Evolutionary conservation across 2,888 invertebrate genomes (phyloP).

Genomic region (Eupithecia dodoneata): DNA sequence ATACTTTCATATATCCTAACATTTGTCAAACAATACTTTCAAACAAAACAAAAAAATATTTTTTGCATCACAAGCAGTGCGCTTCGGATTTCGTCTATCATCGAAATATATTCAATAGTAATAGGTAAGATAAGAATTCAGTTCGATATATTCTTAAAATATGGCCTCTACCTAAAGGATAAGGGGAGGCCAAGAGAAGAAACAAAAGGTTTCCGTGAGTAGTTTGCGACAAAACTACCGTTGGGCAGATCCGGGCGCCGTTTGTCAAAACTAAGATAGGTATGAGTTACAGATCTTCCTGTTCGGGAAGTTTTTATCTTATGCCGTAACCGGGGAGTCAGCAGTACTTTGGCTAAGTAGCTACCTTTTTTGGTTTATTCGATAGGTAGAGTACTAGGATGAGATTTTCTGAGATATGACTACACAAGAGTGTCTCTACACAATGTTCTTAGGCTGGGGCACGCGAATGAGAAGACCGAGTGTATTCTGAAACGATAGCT

Average conservation of each 20-base stretch:
- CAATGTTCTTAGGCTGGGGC: neutral
- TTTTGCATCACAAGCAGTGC: neutral
- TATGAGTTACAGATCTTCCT: slow-evolving; percentile 3
- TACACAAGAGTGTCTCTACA: neutral
- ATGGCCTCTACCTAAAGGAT: neutral
- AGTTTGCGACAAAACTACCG: slow-evolving; percentile 5
- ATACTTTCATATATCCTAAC: neutral
- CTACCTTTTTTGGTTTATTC: neutral
- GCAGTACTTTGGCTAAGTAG: neutral
- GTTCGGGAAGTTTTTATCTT: slow-evolving; percentile 10
- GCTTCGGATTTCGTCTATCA: neutral
- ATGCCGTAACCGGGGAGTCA: neutral
- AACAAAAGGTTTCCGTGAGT: slow-evolving; percentile 1
- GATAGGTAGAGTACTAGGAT: neutral
- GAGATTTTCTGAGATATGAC: neutral
- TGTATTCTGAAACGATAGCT: neutral
- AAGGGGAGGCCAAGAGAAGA: slow-evolving; percentile 5
- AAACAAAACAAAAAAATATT: neutral
- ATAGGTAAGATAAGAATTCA: neutral
- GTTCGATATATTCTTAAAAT: neutral
- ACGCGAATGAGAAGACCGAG: no score
- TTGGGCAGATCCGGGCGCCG: neutral
- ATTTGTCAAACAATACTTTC: neutral
- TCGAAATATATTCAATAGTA: neutral
- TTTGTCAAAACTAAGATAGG: slow-evolving; percentile 11